Conservation (phyloP, 2,797 vertebrate genomes). For the Sphaeramia orbicularis region DNA sequence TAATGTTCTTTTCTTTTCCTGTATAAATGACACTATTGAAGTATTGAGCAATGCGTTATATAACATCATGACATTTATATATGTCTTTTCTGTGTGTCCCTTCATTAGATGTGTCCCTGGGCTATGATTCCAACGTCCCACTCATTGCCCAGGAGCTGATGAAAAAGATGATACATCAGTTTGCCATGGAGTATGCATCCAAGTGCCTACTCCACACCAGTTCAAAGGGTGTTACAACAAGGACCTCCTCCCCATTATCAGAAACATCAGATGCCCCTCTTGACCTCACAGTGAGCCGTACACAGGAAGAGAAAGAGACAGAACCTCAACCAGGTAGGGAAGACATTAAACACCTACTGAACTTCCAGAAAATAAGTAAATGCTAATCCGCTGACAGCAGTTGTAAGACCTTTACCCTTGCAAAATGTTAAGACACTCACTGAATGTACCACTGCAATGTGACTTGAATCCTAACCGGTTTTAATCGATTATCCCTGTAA, state of each 20-base stretch:
- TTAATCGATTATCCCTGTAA: conserved; percentile 52
- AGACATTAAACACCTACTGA: background rate
- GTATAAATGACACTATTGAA: background rate
- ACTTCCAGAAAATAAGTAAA: background rate
- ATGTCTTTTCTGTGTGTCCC: conserved; percentile 1
- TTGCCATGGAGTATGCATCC: conserved; percentile 97
- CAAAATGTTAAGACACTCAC: background rate
- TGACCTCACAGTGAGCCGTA: conserved; percentile 96
- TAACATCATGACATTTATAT: background rate
- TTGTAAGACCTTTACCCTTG: background rate
- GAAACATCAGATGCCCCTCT: conserved; percentile 92
- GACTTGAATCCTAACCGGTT: conserved; percentile 13
- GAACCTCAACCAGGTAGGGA: conserved; percentile 87
- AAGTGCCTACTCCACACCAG: conserved; percentile 94
- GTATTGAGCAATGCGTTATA: too few species aligned
- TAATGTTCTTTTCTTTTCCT: background rate
- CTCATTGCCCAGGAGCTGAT: conserved; percentile 98
- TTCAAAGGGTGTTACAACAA: conserved; percentile 87
- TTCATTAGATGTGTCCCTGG: conserved; percentile 91
- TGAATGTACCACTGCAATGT: conserved; percentile 6
- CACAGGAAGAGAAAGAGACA: conserved; percentile 84
- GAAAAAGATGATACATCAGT: conserved; percentile 99
- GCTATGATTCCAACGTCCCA: conserved; percentile 97
- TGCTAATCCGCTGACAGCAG: background rate
- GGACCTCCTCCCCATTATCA: conserved; percentile 85